Percentiles rank a stretch among this genome's conserved stretches.
phyloP scores from a whole-genome alignment of 2,888 invertebrate species.

The Carterocephalus palaemon region DNA sequence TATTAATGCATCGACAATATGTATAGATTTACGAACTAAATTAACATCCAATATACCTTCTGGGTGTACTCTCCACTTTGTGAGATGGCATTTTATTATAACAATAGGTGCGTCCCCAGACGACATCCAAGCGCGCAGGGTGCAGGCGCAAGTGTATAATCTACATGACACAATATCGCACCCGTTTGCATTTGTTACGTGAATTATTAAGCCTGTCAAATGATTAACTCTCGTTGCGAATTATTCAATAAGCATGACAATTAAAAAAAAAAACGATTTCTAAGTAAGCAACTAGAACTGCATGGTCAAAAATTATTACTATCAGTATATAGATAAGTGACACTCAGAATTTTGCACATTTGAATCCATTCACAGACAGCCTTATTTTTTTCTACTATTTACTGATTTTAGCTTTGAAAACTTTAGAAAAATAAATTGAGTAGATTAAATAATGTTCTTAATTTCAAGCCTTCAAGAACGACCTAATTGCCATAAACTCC shows the following conservation, averaged over 20 bases:
- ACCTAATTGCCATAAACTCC: conserved; percentile 69
- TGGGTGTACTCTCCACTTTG: conserved; percentile 44
- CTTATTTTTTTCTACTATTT: too few relatives aligned
- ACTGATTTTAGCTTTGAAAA: too few relatives aligned
- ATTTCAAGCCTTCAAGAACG: conserved; percentile 50
- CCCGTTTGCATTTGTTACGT: conserved; percentile 48
- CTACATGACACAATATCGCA: conserved; percentile 65
- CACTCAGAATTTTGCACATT: too few relatives aligned
- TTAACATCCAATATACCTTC: conserved; percentile 26
- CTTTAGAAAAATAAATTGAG: conserved; percentile 6
- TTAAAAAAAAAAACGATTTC: too few relatives aligned
- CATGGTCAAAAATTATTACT: too few relatives aligned
- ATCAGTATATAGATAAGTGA: too few relatives aligned
- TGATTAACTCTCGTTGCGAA: conserved; percentile 27
- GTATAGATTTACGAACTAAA: too few relatives aligned
- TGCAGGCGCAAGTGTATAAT: conserved; percentile 61
- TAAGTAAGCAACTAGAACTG: too few relatives aligned
- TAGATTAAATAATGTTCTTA: conserved; percentile 37
- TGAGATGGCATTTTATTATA: conserved; percentile 75
- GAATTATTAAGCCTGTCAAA: conserved; percentile 40
- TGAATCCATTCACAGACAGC: too few relatives aligned
- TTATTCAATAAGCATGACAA: too few relatives aligned
- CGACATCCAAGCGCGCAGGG: conserved; percentile 34
- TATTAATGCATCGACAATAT: too few relatives aligned
- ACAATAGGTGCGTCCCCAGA: conserved; percentile 61